Evolutionary conservation across 2,113 vertebrate genomes (phyloP).

Genomic region (Puffinus mauretanicus): DNA sequence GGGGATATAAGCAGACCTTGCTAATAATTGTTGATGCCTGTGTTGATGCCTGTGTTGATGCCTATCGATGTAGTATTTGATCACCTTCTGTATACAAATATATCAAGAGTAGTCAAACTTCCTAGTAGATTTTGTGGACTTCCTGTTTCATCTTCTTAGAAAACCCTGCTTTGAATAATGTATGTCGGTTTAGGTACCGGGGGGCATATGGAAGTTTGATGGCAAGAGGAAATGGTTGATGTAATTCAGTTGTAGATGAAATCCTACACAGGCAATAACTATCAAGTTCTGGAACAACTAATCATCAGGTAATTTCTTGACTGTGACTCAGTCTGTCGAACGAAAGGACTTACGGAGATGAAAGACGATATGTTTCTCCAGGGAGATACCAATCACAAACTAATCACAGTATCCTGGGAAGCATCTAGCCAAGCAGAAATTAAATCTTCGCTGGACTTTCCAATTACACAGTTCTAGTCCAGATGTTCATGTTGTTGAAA

Average conservation of each 20-base stretch:
- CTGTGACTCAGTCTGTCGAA: background rate
- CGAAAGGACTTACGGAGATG: slow-evolving; percentile 15
- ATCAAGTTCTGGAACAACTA: background rate
- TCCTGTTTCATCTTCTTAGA: background rate
- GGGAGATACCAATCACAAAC: slow-evolving; percentile 20
- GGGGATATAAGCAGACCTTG: background rate
- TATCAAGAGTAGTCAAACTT: background rate
- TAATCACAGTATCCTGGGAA: background rate
- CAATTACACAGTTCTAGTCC: slow-evolving; percentile 9
- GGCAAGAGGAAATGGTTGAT: background rate
- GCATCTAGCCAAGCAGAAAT: slow-evolving; percentile 33
- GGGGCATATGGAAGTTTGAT: background rate
- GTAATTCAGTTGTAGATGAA: slow-evolving; percentile 5
- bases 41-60: background rate
- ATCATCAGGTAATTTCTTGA: slow-evolving; percentile 35
- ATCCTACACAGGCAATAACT: background rate
- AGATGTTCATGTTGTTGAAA: slow-evolving; percentile 26
- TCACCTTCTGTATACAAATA: background rate
- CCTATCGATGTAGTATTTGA: background rate
- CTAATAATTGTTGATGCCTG: background rate
- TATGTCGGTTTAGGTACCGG: background rate
- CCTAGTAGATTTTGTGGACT: background rate
- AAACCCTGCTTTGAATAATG: background rate
- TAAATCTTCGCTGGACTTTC: background rate
- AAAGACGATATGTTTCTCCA: background rate